phyloP scores from a whole-genome alignment of 2,797 vertebrate species.

The Galago senegalensis region DNA sequence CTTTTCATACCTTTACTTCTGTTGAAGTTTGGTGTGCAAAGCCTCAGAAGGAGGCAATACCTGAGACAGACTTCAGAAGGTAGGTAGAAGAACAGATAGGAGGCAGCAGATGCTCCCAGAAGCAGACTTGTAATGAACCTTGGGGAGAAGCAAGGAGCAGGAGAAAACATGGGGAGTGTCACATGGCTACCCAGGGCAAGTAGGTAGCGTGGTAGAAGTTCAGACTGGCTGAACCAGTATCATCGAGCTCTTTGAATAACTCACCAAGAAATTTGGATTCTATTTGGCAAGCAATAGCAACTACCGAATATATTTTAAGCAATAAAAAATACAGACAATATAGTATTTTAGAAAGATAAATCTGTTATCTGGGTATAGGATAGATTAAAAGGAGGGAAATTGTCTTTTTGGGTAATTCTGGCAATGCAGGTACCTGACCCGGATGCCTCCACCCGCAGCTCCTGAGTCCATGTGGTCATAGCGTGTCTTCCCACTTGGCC shows the following conservation, averaged over 20 bases:
- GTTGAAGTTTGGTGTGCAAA: background rate
- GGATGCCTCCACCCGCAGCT: background rate
- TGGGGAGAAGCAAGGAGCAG: background rate
- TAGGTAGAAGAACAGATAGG: background rate
- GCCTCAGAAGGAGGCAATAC: background rate
- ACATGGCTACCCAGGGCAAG: rapidly evolving
- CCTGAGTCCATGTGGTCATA: background rate
- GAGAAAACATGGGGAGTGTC: background rate
- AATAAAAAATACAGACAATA: background rate
- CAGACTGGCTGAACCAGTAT: background rate
- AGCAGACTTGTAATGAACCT: background rate
- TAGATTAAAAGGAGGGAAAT: background rate
- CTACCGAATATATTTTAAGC: constrained; percentile 38
- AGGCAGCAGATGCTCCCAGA: too few relatives aligned
- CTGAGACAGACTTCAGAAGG: background rate
- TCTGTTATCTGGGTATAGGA: background rate
- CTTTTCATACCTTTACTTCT: too few relatives aligned
- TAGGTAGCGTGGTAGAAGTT: background rate
- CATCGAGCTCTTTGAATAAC: background rate
- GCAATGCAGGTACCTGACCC: too few relatives aligned
- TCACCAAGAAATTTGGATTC: background rate
- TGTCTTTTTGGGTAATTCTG: background rate
- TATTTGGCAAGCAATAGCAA: background rate
- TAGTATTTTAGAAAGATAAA: constrained; percentile 11
- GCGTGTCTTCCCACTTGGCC: background rate